These are phyloP conservation scores for Cydia strobilella DNA, from an alignment of 1,140 invertebrate genomes.

Conservation along the genomic window DNA sequence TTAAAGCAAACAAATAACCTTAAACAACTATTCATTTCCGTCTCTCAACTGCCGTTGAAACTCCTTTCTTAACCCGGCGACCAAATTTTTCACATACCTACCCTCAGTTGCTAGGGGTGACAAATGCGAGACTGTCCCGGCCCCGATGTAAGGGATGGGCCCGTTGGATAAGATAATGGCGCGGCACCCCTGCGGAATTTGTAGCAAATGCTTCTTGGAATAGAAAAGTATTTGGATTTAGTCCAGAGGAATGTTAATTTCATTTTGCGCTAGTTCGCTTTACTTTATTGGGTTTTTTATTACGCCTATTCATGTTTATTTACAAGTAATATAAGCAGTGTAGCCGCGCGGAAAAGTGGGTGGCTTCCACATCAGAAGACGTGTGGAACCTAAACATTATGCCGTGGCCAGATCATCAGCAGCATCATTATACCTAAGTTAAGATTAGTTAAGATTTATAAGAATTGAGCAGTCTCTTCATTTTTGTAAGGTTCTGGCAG, in stretches of 20 bases:
- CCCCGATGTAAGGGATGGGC: slow-evolving; percentile 9
- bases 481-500: too few relatives aligned
- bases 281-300: background rate
- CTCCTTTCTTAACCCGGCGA: background rate
- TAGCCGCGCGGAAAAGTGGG: too few relatives aligned
- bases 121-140: background rate
- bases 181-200: slow-evolving; percentile 11
- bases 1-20: too few relatives aligned
- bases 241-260: slow-evolving; percentile 14
- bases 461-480: too few relatives aligned
- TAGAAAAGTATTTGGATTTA: slow-evolving; percentile 15
- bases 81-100: slow-evolving; percentile 18
- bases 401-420: too few relatives aligned
- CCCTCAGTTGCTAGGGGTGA: slow-evolving; percentile 4
- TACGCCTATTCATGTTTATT: background rate
- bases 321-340: too few relatives aligned
- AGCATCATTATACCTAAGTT: too few relatives aligned
- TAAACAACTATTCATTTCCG: background rate
- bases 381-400: too few relatives aligned
- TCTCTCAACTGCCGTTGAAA: background rate
- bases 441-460: too few relatives aligned
- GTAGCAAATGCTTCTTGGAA: slow-evolving; percentile 9
- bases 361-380: too few relatives aligned
- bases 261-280: slow-evolving; percentile 1
- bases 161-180: slow-evolving; percentile 12